Conservation (phyloP, 2,113 vertebrate species). For the Arizona elegans region DNA sequence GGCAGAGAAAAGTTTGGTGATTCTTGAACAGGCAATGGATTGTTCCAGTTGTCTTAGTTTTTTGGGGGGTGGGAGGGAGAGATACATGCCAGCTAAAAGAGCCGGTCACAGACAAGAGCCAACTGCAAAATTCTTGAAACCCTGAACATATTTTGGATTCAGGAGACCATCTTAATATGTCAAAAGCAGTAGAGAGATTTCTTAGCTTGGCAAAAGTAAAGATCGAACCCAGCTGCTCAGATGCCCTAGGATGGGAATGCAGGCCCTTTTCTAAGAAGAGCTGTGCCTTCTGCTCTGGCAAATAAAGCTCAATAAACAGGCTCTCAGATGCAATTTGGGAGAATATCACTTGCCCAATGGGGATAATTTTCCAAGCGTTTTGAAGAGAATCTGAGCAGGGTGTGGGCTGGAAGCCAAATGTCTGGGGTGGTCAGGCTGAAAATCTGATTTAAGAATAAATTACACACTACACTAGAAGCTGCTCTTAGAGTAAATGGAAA, state of each 20-base stretch:
- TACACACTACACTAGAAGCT: constrained; percentile 2
- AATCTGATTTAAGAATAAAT: constrained; percentile 22
- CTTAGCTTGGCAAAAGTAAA: constrained; percentile 51
- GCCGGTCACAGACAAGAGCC: constrained; percentile 17
- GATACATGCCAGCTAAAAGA: constrained; percentile 31
- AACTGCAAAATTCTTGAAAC: constrained; percentile 56
- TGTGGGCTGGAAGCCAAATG: constrained; percentile 32
- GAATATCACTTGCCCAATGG: constrained; percentile 32
- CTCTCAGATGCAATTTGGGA: constrained; percentile 46
- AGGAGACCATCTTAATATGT: constrained; percentile 43
- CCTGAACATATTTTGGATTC: constrained; percentile 58
- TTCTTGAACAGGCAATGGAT: not conserved
- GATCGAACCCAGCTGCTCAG: constrained; percentile 59
- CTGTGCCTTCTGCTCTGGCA: constrained; percentile 27
- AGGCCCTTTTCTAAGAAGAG: constrained; percentile 18
- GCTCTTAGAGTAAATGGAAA: constrained; percentile 2
- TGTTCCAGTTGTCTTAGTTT: constrained; percentile 11
- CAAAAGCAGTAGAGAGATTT: constrained; percentile 57
- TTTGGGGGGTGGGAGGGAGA: not conserved
- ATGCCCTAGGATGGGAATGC: constrained; percentile 40
- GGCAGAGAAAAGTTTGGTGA: not conserved
- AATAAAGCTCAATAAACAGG: constrained; percentile 35
- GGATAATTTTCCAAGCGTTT: constrained; percentile 33
- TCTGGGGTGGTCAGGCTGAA: constrained; percentile 42
- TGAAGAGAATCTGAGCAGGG: not conserved